Conservation (phyloP, 2,888 invertebrate species). For the Sphaeridia pumilis region DNA sequence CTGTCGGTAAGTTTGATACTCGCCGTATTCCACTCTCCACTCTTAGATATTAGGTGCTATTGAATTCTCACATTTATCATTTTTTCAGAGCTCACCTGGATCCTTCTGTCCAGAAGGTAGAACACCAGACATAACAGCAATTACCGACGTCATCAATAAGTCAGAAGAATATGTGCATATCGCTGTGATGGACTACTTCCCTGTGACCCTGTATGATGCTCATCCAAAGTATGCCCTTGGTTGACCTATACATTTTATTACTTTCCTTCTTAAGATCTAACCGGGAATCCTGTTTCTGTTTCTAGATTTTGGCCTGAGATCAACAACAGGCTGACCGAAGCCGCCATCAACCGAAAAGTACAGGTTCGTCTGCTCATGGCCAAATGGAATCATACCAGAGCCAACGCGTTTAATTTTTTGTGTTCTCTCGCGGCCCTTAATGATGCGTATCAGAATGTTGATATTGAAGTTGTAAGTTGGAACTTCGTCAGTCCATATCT, state of each 20-base stretch:
- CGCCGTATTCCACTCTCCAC: too few relatives aligned
- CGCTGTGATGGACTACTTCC: slow-evolving; percentile 94
- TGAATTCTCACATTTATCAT: not conserved
- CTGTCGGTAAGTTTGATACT: slow-evolving; percentile 35
- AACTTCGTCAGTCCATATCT: too few relatives aligned
- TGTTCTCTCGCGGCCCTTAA: slow-evolving; percentile 61
- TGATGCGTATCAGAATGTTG: slow-evolving; percentile 52
- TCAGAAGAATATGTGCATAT: slow-evolving; percentile 82
- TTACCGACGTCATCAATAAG: slow-evolving; percentile 62
- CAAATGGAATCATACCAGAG: slow-evolving; percentile 72
- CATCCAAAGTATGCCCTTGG: slow-evolving; percentile 18
- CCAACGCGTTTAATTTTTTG: slow-evolving; percentile 66
- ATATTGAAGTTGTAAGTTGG: slow-evolving; percentile 64
- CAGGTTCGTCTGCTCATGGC: slow-evolving; percentile 71
- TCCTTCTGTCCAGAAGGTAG: slow-evolving; percentile 68
- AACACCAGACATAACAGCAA: slow-evolving; percentile 71
- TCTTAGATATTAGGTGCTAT: too few relatives aligned
- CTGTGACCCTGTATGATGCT: slow-evolving; percentile 57
- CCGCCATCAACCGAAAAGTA: slow-evolving; percentile 67
- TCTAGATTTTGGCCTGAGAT: too few relatives aligned
- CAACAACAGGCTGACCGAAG: too few relatives aligned
- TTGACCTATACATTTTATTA: slow-evolving; percentile 1
- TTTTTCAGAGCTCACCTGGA: slow-evolving; percentile 77
- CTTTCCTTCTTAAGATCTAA: too few relatives aligned
- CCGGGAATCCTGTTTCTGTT: too few relatives aligned